Conservation (phyloP, 2,888 invertebrate genomes). For the Macrosiphum euphorbiae region DNA sequence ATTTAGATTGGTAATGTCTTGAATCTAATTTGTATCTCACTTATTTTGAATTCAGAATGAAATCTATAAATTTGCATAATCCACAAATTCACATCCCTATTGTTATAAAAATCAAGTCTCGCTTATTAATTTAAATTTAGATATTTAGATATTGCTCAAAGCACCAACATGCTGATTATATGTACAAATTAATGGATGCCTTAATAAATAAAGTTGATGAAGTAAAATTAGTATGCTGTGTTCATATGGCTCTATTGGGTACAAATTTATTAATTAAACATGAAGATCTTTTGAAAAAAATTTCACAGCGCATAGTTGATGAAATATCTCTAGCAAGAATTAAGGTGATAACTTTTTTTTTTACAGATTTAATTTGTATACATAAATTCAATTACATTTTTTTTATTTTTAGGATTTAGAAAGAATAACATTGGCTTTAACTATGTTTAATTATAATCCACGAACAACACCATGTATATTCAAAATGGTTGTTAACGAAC, state of each 20-base stretch:
- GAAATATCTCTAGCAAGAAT: conserved; percentile 59
- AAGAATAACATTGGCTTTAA: conserved; percentile 55
- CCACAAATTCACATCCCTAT: not conserved
- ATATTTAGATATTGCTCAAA: conserved; percentile 57
- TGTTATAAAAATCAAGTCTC: not conserved
- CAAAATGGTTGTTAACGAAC: conserved; percentile 55
- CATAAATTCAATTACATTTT: not conserved
- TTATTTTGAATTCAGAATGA: not conserved
- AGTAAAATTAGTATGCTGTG: conserved; percentile 48
- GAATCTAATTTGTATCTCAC: no score
- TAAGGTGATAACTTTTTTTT: conserved; percentile 54
- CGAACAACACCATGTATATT: conserved; percentile 59
- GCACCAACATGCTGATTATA: conserved; percentile 5
- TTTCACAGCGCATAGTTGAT: conserved; percentile 55
- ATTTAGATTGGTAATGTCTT: no score
- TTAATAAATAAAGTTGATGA: conserved; percentile 53
- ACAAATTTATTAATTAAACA: conserved; percentile 60
- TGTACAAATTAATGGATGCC: conserved; percentile 44
- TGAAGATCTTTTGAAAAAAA: conserved; percentile 56
- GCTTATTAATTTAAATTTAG: conserved; percentile 10
- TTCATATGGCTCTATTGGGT: conserved; percentile 65
- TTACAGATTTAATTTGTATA: not conserved
- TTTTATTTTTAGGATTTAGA: conserved; percentile 64
- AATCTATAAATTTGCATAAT: not conserved
- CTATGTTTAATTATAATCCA: conserved; percentile 61